phyloP scores from a whole-genome alignment of 2,797 vertebrate species.

The Scolopax bukidnonensis region DNA sequence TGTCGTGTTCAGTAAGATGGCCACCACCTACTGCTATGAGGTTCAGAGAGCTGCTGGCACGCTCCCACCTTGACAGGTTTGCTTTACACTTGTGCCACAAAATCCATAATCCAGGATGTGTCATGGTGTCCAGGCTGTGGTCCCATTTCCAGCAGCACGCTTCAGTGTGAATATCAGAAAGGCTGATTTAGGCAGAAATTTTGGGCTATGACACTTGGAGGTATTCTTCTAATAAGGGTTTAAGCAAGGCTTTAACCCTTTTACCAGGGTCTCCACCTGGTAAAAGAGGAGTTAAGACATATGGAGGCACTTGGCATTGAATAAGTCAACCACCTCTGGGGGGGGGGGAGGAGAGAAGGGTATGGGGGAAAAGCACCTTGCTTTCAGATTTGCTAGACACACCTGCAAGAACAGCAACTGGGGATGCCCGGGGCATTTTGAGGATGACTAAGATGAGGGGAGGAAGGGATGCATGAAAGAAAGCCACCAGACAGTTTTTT shows the following conservation, averaged over 20 bases:
- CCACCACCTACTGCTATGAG: neutral
- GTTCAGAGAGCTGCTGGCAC: neutral
- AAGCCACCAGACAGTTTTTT: neutral
- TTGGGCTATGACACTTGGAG: neutral
- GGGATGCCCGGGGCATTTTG: fast-evolving
- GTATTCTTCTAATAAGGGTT: neutral
- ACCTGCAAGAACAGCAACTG: neutral
- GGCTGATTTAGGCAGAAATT: neutral
- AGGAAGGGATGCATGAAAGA: fast-evolving
- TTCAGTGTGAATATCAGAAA: neutral
- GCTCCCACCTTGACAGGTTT: neutral
- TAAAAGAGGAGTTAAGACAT: neutral
- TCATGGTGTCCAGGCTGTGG: fast-evolving
- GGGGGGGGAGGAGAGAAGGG: neutral
- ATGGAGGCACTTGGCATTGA: fast-evolving
- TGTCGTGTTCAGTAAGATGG: neutral
- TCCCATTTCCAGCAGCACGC: neutral
- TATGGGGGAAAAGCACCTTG: no score
- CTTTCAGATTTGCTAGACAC: neutral
- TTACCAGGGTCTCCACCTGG: neutral
- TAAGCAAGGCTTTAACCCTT: neutral
- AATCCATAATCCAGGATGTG: fast-evolving
- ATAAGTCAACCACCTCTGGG: fast-evolving
- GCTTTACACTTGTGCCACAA: neutral
- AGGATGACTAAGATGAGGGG: neutral